These are phyloP conservation scores for Microplitis demolitor DNA, from an alignment of 1,140 invertebrate species.

Conservation along the genomic window DNA sequence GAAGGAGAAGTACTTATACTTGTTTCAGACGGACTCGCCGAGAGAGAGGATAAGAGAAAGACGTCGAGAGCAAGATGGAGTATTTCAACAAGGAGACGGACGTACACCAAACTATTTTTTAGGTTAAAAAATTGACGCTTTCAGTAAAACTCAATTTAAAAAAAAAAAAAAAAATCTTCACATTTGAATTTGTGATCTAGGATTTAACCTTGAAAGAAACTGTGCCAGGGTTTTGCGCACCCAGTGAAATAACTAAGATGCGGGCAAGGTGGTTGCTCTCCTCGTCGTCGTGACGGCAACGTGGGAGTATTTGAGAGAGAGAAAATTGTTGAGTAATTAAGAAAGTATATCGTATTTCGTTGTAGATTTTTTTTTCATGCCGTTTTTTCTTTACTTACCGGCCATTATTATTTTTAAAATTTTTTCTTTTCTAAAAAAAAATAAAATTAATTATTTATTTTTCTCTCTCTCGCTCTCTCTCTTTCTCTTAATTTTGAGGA, in stretches of 20 bases:
- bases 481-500: background rate
- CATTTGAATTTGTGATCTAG: too few relatives aligned
- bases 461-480: conserved; percentile 7
- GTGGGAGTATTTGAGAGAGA: conserved; percentile 6
- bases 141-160: background rate
- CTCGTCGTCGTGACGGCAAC: background rate
- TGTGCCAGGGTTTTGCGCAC: conserved; percentile 8
- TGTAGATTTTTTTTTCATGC: background rate
- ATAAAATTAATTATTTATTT: background rate
- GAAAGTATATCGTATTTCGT: background rate
- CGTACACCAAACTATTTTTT: background rate
- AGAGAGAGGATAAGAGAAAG: conserved; percentile 4
- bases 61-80: conserved; percentile 12
- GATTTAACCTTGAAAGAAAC: background rate
- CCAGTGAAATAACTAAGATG: background rate
- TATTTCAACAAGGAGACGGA: background rate
- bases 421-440: background rate
- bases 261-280: conserved; percentile 15
- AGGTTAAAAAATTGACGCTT: conserved; percentile 15
- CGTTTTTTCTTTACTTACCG: conserved; percentile 16
- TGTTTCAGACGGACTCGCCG: background rate
- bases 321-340: background rate
- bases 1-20: conserved; percentile 3
- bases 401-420: conserved; percentile 19
- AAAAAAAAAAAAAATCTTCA: too few relatives aligned